A percentile compares a stretch with the other conserved stretches of the same genome.
Conservation (phyloP, 1,140 invertebrate genomes). For the Maconellicoccus hirsutus region DNA sequence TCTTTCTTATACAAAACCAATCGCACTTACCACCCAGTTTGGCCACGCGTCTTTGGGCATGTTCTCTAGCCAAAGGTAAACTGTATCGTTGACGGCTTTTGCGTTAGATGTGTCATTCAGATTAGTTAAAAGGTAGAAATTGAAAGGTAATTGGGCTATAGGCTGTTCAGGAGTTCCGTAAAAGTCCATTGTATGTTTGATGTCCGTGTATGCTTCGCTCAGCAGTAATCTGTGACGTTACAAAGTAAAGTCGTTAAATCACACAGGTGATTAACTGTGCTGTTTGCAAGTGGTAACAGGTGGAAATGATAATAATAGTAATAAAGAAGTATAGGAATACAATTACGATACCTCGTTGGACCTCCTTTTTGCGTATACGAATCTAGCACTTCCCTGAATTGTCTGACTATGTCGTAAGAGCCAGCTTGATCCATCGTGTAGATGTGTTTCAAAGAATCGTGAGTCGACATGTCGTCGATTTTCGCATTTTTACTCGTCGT, state of each 20-base stretch:
- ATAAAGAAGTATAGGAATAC: no score
- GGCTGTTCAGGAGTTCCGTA: constrained; percentile 34
- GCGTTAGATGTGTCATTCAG: constrained; percentile 36
- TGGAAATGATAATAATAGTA: no score
- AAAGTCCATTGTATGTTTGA: constrained; percentile 35
- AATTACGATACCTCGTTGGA: constrained; percentile 27
- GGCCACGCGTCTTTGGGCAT: constrained; percentile 38
- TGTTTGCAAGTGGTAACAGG: no score
- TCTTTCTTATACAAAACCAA: no score
- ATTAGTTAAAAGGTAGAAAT: constrained; percentile 46
- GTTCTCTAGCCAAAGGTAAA: constrained; percentile 43
- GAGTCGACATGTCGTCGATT: neutral
- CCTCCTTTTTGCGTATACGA: constrained; percentile 35
- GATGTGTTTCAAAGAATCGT: constrained; percentile 37
- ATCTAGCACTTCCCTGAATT: constrained; percentile 51
- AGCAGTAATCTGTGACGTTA: constrained; percentile 38
- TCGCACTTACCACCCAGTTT: constrained; percentile 44
- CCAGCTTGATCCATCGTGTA: constrained; percentile 49
- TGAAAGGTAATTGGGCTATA: constrained; percentile 39
- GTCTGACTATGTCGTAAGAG: constrained; percentile 46
- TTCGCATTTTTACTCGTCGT: neutral
- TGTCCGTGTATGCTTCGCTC: constrained; percentile 35
- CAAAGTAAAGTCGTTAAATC: no score
- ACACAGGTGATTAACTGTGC: no score
- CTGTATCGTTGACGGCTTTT: constrained; percentile 37